Evolutionary conservation across 2,113 vertebrate species (phyloP).

Genomic region (Poeciliopsis turrubarensis): DNA sequence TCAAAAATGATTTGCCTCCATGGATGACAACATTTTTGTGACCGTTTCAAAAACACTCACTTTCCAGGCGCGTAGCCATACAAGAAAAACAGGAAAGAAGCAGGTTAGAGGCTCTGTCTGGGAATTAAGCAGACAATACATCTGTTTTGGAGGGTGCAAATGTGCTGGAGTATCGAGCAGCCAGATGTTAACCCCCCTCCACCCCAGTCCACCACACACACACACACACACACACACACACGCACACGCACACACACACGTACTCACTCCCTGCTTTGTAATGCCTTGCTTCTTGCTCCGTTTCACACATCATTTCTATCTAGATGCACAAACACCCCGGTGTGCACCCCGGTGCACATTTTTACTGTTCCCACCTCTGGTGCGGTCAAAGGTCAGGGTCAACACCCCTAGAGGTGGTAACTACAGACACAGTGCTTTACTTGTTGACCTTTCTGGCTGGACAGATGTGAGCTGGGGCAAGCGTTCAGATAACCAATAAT

Average conservation of each 20-base stretch:
- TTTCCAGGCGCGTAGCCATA: not conserved
- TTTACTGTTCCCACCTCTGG: conserved; percentile 47
- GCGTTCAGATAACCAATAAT: conserved; percentile 6
- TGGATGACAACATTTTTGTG: not conserved
- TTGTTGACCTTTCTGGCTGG: conserved; percentile 32
- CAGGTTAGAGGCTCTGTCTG: conserved; percentile 61
- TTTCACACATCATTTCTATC: conserved; percentile 38
- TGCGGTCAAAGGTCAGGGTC: conserved; percentile 60
- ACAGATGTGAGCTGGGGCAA: conserved; percentile 20
- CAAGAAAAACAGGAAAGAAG: conserved; percentile 42
- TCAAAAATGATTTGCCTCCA: not conserved
- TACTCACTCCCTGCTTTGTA: not conserved
- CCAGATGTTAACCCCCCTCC: conserved; percentile 72
- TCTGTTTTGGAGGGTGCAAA: conserved; percentile 67
- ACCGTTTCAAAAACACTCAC: not conserved
- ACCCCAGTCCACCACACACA: not conserved
- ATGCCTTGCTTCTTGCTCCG: not conserved
- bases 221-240: not conserved
- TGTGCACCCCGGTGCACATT: conserved; percentile 10
- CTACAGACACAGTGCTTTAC: conserved; percentile 31
- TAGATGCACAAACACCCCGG: conserved; percentile 31
- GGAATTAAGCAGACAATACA: conserved; percentile 70
- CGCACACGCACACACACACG: not conserved
- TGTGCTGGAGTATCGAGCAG: conserved; percentile 47
- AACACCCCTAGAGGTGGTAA: conserved; percentile 49